Percentiles rank a stretch among this genome's conserved stretches.
Evolutionary conservation across 2,113 vertebrate species (phyloP).

Genomic region (Pampusana beccarii): DNA sequence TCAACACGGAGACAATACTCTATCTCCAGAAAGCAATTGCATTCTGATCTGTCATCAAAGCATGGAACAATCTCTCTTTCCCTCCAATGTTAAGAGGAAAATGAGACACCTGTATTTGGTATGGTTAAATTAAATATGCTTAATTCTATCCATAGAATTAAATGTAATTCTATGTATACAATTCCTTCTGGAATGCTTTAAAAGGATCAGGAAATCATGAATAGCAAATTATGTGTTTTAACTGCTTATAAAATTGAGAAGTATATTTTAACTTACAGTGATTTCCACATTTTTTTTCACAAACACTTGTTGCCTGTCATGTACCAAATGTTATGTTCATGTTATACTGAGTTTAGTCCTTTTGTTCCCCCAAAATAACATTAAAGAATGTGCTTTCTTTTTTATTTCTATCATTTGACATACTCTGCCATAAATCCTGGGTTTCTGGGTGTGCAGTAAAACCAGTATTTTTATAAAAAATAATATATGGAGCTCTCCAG

Average conservation of each 20-base stretch:
- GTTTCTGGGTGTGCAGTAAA: not conserved
- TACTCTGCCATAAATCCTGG: not conserved
- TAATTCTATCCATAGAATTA: not conserved
- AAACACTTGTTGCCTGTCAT: not conserved
- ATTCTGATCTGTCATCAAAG: not conserved
- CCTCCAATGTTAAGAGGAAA: not conserved
- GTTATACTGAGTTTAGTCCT: not conserved
- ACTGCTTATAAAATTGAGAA: not conserved
- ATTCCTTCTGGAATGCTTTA: not conserved
- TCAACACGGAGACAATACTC: not conserved
- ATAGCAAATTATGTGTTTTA: not conserved
- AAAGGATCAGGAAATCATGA: not conserved
- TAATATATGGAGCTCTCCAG: not conserved
- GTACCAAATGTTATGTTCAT: not conserved
- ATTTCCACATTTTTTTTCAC: not conserved
- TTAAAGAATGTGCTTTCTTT: not conserved
- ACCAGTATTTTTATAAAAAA: constrained; percentile 7
- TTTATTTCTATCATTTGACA: not conserved
- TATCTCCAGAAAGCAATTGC: not conserved
- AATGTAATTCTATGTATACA: not conserved
- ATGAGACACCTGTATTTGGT: not conserved
- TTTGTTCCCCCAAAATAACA: not conserved
- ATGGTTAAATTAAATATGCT: not conserved
- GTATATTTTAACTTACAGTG: not conserved
- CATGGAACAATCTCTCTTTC: not conserved